Conservation (phyloP, 2,888 invertebrate species). For the Tricholauxania praeusta region DNA sequence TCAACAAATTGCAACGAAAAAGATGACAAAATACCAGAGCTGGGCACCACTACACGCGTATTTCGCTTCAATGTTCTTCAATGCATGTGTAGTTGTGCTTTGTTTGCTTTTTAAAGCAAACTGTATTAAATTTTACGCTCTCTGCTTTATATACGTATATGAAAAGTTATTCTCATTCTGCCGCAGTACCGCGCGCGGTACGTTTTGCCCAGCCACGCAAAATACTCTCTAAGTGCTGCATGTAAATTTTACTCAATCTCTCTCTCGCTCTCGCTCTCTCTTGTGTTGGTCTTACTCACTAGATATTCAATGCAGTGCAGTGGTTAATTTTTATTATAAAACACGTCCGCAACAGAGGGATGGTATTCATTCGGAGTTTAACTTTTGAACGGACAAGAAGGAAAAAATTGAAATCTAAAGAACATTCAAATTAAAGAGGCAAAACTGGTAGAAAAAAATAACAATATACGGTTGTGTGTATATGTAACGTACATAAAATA, state of each 20-base stretch:
- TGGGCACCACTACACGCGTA: too few species aligned
- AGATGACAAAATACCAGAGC: too few species aligned
- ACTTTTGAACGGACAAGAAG: conserved; percentile 51
- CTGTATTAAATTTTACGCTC: too few species aligned
- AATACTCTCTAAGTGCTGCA: too few species aligned
- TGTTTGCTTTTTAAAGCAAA: too few species aligned
- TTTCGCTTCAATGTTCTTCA: too few species aligned
- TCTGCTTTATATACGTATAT: too few species aligned
- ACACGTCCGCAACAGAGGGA: conserved; percentile 49
- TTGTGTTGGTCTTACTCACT: neutral
- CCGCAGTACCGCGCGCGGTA: too few species aligned
- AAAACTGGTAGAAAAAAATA: conserved; percentile 33
- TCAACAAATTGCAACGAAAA: too few species aligned
- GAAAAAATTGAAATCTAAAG: conserved; percentile 42
- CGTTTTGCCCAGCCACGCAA: too few species aligned
- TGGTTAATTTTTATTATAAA: conserved; percentile 50
- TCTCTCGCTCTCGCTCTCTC: conserved; percentile 22
- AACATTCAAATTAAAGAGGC: conserved; percentile 20
- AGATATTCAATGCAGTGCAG: conserved; percentile 13
- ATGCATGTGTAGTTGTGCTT: too few species aligned
- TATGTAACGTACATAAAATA: neutral
- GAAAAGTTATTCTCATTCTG: too few species aligned
- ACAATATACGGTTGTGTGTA: conserved; percentile 23
- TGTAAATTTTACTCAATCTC: neutral
- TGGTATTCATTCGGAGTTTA: conserved; percentile 57